Conservation (phyloP, 2,888 invertebrate genomes). For the Falcaria lacertinaria region DNA sequence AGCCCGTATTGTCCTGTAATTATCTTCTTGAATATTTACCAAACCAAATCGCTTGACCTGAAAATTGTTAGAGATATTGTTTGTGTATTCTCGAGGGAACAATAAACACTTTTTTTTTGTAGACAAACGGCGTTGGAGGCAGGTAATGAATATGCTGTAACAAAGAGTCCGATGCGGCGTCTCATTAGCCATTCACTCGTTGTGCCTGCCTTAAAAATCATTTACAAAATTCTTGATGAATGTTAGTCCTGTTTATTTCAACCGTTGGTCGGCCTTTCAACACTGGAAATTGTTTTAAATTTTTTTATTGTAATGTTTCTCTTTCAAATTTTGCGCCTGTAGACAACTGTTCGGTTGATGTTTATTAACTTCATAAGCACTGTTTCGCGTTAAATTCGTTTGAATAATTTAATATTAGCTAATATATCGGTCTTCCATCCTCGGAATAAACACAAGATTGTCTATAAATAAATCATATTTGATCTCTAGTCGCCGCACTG, state of each 20-base stretch:
- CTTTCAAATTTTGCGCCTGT: conserved; percentile 2
- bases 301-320: conserved; percentile 16
- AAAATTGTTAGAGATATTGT: conserved; percentile 66
- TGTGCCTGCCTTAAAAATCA: conserved; percentile 66
- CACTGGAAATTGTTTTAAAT: conserved; percentile 28
- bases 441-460: neutral
- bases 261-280: conserved; percentile 22
- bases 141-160: conserved; percentile 74
- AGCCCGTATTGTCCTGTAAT: conserved; percentile 51
- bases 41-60: conserved; percentile 58
- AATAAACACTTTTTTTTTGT: conserved; percentile 63
- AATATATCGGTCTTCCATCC: no score
- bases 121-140: conserved; percentile 53
- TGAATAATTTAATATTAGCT: neutral
- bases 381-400: neutral
- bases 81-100: conserved; percentile 59
- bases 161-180: conserved; percentile 58
- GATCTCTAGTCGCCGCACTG: no score
- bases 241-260: conserved; percentile 42
- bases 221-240: conserved; percentile 69
- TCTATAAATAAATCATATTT: neutral
- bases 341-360: neutral
- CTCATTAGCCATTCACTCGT: conserved; percentile 70
- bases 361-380: conserved; percentile 1
- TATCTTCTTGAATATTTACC: conserved; percentile 48